Conservation (phyloP, 2,113 vertebrate genomes). For the Melospiza melodia region DNA sequence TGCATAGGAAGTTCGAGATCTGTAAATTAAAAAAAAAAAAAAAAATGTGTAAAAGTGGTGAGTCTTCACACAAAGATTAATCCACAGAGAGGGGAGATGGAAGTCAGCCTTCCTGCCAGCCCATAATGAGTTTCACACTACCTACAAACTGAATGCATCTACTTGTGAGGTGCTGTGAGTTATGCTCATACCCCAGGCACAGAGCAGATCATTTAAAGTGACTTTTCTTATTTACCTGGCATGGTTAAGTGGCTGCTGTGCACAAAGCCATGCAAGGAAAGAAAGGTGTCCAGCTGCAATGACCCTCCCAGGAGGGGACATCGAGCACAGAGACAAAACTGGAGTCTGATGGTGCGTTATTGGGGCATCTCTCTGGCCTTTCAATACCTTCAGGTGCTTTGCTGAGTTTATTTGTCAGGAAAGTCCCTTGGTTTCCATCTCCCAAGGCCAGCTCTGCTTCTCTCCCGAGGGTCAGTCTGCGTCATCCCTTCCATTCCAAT, state of each 20-base stretch:
- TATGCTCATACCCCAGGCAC: neutral
- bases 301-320: neutral
- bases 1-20: neutral
- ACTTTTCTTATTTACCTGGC: neutral
- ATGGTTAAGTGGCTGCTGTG: neutral
- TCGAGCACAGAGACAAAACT: accelerated
- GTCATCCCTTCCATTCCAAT: neutral
- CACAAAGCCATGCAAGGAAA: neutral
- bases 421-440: neutral
- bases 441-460: neutral
- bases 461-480: neutral
- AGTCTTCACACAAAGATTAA: neutral
- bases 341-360: neutral
- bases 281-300: neutral
- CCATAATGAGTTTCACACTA: neutral
- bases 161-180: neutral
- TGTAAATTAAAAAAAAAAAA: neutral
- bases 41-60: accelerated
- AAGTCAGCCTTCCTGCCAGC: neutral
- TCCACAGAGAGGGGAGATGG: neutral
- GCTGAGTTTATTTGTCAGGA: neutral
- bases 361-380: neutral
- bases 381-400: neutral
- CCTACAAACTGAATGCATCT: neutral
- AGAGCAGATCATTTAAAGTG: neutral